Percentiles rank a stretch among this genome's conserved stretches.
Conservation (phyloP, 2,113 vertebrate genomes). For the Dromas ardeola region DNA sequence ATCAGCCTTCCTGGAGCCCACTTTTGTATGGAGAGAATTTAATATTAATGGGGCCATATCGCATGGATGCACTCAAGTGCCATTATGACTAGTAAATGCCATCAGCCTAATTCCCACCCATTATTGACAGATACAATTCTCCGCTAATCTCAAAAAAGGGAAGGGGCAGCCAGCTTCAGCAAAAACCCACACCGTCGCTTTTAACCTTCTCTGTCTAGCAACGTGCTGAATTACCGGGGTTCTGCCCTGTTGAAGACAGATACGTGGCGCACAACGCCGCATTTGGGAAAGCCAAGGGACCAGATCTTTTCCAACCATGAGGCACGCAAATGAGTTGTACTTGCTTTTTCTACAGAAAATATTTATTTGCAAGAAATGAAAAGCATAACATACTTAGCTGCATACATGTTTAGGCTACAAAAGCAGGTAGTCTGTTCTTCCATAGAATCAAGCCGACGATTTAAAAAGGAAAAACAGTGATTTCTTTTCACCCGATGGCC, state of each 20-base stretch:
- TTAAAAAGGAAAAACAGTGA: slow-evolving; percentile 21
- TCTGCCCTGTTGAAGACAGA: rapidly evolving
- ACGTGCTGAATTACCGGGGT: neutral
- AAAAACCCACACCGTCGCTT: neutral
- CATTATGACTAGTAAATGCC: neutral
- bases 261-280: rapidly evolving
- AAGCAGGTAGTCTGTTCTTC: slow-evolving; percentile 61
- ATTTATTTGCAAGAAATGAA: slow-evolving; percentile 81
- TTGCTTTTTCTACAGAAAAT: slow-evolving; percentile 77
- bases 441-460: slow-evolving; percentile 38
- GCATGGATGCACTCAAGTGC: neutral
- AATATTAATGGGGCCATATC: neutral
- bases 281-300: neutral
- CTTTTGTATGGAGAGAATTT: neutral
- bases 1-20: neutral
- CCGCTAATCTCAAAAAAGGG: neutral
- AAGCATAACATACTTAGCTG: slow-evolving; percentile 71
- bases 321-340: slow-evolving; percentile 20
- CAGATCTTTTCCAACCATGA: neutral
- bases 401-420: slow-evolving; percentile 69
- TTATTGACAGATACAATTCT: neutral
- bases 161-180: neutral
- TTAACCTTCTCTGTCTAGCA: neutral
- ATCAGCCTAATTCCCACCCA: neutral
- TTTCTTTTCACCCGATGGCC: slow-evolving; percentile 26